Percentiles rank a stretch among this genome's conserved stretches.
Conservation (phyloP, 2,113 vertebrate genomes). For the Podarcis cretensis region DNA sequence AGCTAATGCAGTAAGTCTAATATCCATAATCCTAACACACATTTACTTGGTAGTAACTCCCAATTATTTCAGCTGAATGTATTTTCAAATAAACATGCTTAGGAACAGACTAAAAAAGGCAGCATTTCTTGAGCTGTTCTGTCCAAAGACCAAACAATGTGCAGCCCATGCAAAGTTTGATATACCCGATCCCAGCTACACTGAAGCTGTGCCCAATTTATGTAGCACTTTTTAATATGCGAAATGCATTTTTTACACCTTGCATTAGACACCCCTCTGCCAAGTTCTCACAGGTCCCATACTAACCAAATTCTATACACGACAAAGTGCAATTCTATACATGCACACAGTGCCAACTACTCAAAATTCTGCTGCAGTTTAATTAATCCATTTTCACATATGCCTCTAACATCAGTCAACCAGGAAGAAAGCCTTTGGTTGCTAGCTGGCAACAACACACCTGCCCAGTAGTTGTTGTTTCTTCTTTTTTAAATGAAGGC, state of each 20-base stretch:
- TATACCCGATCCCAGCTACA: not conserved
- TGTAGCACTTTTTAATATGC: not conserved
- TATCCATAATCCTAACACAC: not conserved
- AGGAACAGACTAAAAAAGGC: not conserved
- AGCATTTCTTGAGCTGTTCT: not conserved
- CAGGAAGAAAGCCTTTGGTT: not conserved
- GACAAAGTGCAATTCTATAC: not conserved
- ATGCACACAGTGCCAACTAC: not conserved
- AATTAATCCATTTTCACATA: conserved; percentile 24
- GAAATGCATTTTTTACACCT: not conserved
- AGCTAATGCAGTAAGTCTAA: not conserved
- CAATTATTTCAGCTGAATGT: not conserved
- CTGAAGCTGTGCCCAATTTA: not conserved
- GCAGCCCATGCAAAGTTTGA: not conserved
- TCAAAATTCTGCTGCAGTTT: not conserved
- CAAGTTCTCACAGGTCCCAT: conserved; percentile 10
- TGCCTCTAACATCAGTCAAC: rapidly evolving
- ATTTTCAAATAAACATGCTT: not conserved
- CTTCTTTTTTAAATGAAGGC: not conserved
- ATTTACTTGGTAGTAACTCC: not conserved
- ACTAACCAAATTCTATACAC: not conserved
- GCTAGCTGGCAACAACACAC: not conserved
- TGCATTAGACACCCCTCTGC: conserved; percentile 2
- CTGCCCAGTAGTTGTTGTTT: not conserved
- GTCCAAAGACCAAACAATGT: conserved; percentile 8